A percentile compares a stretch with the other conserved stretches of the same genome.
These are phyloP conservation scores for Hemicentrotus pulcherrimus DNA, from an alignment of 35 echinoderm and acorn worm species.

Conservation along the genomic window DNA sequence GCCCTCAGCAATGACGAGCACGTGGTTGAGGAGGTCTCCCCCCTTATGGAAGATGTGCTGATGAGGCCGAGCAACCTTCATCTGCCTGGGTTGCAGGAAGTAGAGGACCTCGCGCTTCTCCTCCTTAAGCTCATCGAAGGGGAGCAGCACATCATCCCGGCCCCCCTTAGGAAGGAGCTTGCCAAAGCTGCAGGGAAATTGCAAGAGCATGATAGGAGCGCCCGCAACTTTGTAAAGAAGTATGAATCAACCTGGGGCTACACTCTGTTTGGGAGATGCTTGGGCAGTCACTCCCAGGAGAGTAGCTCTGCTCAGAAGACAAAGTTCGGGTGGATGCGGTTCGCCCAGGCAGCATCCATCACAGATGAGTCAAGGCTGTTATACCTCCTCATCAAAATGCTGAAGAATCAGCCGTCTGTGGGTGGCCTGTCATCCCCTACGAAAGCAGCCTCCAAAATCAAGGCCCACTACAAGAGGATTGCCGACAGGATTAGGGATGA, in stretches of 20 bases:
- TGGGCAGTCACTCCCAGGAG: conserved; percentile 5
- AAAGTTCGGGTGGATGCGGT: conserved; percentile 65
- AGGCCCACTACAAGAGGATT: conserved; percentile 41
- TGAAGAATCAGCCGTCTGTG: conserved; percentile 56
- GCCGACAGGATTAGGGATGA: conserved; percentile 48
- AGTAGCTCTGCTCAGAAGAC: conserved; percentile 66
- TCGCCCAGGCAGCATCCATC: conserved; percentile 58
- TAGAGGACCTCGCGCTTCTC: conserved; percentile 53
- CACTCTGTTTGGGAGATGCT: conserved; percentile 61
- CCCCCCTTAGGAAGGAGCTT: conserved; percentile 22
- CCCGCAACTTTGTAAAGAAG: conserved; percentile 68
- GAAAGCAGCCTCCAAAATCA: conserved; percentile 44
- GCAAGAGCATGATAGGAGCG: conserved; percentile 60
- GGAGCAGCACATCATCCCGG: conserved; percentile 56
- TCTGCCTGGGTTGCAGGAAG: conserved; percentile 60
- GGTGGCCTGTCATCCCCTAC: conserved; percentile 59
- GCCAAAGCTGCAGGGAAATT: conserved; percentile 41
- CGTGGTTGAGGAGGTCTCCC: conserved; percentile 46
- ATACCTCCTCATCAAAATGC: conserved; percentile 57
- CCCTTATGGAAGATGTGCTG: conserved; percentile 59
- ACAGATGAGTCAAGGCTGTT: conserved; percentile 64
- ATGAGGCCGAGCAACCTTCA: conserved; percentile 40
- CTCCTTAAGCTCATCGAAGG: conserved; percentile 47
- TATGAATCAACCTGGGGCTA: conserved; percentile 71
- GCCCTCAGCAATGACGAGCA: conserved; percentile 52